A percentile compares a stretch with the other conserved stretches of the same genome.
These are phyloP conservation scores for Benthochromis sp. DNA, from an alignment of 2,113 vertebrate species.

Conservation along the genomic window DNA sequence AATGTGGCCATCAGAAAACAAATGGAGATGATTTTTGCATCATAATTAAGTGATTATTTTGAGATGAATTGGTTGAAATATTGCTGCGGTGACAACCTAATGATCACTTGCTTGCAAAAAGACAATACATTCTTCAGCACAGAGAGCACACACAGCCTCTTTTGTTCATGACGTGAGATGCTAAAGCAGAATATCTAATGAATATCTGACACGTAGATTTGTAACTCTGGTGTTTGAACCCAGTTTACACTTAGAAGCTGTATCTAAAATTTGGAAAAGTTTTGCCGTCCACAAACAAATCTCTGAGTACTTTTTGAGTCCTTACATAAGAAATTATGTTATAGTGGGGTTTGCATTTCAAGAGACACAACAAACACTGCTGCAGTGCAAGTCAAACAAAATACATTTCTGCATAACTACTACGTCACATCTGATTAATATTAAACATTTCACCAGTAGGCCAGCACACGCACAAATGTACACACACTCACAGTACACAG, in stretches of 20 bases:
- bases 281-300: neutral
- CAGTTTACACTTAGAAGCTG: neutral
- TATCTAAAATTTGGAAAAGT: neutral
- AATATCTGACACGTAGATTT: rapidly evolving
- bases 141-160: neutral
- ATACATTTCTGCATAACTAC: neutral
- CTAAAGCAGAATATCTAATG: neutral
- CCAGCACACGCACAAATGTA: neutral
- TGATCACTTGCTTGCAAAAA: neutral
- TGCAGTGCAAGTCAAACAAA: neutral
- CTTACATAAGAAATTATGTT: neutral
- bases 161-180: neutral
- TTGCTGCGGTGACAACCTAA: neutral
- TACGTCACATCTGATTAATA: neutral
- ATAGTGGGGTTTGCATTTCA: neutral
- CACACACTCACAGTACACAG: neutral
- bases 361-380: neutral
- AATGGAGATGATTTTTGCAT: neutral
- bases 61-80: neutral
- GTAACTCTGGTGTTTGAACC: neutral
- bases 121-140: neutral
- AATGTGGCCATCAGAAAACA: neutral
- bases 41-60: neutral
- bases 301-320: neutral
- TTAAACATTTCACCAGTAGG: neutral